Evolutionary conservation across 2,888 invertebrate species (phyloP).

Genomic region (Caenorhabditis zanzibari): DNA sequence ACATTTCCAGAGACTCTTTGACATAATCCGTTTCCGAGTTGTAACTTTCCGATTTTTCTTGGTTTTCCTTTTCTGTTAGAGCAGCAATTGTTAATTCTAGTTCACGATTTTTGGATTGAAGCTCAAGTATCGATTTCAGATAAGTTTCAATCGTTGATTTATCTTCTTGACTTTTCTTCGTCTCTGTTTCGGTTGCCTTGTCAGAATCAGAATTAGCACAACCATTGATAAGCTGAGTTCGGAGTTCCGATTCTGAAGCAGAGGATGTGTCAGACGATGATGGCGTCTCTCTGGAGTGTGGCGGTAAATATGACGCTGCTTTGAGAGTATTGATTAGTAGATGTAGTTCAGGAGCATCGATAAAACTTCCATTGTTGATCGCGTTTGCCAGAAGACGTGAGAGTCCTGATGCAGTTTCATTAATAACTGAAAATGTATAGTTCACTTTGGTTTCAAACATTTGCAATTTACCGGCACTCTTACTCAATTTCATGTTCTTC

Average conservation of each 20-base stretch:
- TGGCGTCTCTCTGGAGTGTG: conserved; percentile 29
- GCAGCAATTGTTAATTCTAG: conserved; percentile 36
- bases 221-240: conserved; percentile 41
- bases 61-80: conserved; percentile 15
- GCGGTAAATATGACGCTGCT: conserved; percentile 47
- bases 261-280: conserved; percentile 26
- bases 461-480: conserved; percentile 20
- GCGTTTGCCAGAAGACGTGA: conserved; percentile 55
- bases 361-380: conserved; percentile 50
- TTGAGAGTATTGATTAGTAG: conserved; percentile 35
- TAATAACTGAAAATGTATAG: conserved; percentile 25
- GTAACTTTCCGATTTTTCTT: not conserved
- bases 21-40: not conserved
- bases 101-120: conserved; percentile 61
- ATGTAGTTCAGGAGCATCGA: conserved; percentile 45
- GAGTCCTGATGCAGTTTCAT: conserved; percentile 53
- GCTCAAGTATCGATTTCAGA: conserved; percentile 67
- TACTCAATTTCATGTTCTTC: conserved; percentile 47
- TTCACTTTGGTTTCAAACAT: not conserved
- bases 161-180: conserved; percentile 6
- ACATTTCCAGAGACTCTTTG: conserved; percentile 40
- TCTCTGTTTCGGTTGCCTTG: not conserved
- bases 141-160: conserved; percentile 45
- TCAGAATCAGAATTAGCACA: not conserved
- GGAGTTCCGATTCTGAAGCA: conserved; percentile 36